Conservation (phyloP, 2,888 invertebrate species). For the Catocala fraxini region DNA sequence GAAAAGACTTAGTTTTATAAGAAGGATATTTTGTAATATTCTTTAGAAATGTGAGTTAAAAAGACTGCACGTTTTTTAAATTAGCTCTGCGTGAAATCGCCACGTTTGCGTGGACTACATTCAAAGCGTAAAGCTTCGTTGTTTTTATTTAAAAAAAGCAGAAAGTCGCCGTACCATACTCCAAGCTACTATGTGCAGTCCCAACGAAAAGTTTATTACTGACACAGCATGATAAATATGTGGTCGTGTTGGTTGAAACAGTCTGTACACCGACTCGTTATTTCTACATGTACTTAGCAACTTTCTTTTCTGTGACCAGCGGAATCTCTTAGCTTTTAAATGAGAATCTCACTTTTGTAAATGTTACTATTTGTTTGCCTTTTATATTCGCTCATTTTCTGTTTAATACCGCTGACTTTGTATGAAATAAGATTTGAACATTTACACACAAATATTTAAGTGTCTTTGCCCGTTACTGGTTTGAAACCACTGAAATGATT, state of each 20-base stretch:
- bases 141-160: slow-evolving; percentile 47
- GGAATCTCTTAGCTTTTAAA: slow-evolving; percentile 35
- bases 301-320: slow-evolving; percentile 32
- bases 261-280: slow-evolving; percentile 23
- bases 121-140: slow-evolving; percentile 46
- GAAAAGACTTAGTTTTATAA: slow-evolving; percentile 27
- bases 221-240: slow-evolving; percentile 45
- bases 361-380: slow-evolving; percentile 28
- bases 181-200: slow-evolving; percentile 40
- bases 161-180: slow-evolving; percentile 45
- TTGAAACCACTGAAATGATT: background rate
- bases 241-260: slow-evolving; percentile 40
- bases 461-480: no score
- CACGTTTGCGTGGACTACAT: slow-evolving; percentile 42
- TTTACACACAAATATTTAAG: no score
- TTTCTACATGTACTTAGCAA: slow-evolving; percentile 24
- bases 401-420: no score
- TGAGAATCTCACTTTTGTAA: slow-evolving; percentile 31
- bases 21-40: slow-evolving; percentile 31
- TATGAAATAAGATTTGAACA: no score
- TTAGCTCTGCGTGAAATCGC: slow-evolving; percentile 45
- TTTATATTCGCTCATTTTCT: background rate
- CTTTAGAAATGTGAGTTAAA: slow-evolving; percentile 21
- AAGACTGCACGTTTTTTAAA: slow-evolving; percentile 42
- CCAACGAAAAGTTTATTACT: slow-evolving; percentile 52